Evolutionary conservation across 2,113 vertebrate species (phyloP).

Genomic region (Lagopus leucura): DNA sequence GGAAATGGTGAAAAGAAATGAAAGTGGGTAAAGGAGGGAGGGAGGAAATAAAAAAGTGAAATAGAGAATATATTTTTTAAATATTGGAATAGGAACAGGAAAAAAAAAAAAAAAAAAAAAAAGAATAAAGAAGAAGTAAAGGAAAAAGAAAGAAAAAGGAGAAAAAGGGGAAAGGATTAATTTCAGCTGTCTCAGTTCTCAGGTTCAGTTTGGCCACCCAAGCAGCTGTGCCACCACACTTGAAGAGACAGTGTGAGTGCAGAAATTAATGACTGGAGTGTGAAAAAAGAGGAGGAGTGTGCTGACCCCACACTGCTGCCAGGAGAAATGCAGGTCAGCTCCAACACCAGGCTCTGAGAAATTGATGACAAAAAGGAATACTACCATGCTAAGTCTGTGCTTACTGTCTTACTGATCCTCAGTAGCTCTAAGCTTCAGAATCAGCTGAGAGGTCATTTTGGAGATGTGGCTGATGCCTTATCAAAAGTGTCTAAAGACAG

Average conservation of each 20-base stretch:
- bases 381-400: rapidly evolving
- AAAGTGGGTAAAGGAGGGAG: neutral
- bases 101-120: too few relatives aligned
- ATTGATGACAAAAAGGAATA: neutral
- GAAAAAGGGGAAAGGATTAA: neutral
- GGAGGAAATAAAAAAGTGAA: too few relatives aligned
- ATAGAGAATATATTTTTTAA: too few relatives aligned
- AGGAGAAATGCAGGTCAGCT: neutral
- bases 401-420: too few relatives aligned
- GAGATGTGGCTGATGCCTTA: neutral
- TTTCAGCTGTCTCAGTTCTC: neutral
- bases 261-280: neutral
- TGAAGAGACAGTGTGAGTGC: neutral
- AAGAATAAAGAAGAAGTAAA: rapidly evolving
- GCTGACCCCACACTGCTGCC: neutral
- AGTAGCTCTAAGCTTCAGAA: neutral
- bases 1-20: neutral
- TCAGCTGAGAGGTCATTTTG: neutral
- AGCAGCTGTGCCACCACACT: neutral
- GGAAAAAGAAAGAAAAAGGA: rapidly evolving
- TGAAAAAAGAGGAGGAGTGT: neutral
- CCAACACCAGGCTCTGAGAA: neutral
- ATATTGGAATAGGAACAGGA: neutral
- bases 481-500: neutral
- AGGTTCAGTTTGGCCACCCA: neutral